Evolutionary conservation across 2,113 vertebrate genomes (phyloP).

Genomic region (Chaenocephalus aceratus): DNA sequence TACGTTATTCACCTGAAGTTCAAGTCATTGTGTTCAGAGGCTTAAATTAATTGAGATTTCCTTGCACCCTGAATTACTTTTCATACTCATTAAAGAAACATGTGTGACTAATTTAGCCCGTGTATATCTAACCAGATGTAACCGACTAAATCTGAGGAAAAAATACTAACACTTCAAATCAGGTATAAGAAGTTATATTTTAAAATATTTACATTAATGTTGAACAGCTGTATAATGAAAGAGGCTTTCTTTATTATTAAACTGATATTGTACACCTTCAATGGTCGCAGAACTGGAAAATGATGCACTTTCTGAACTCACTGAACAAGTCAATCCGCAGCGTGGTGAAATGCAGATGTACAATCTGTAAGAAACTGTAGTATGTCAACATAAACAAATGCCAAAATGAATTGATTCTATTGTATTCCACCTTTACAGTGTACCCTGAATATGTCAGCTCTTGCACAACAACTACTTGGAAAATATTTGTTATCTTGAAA

Average conservation of each 20-base stretch:
- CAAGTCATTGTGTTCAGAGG: not conserved
- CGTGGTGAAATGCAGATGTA: not conserved
- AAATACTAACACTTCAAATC: not conserved
- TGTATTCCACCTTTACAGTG: slow-evolving; percentile 26
- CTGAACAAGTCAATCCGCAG: not conserved
- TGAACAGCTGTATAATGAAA: not conserved
- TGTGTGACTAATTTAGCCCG: not conserved
- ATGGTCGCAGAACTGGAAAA: not conserved
- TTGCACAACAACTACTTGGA: slow-evolving; percentile 10
- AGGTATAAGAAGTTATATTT: not conserved
- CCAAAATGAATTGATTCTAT: slow-evolving; percentile 20
- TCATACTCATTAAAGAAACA: not conserved
- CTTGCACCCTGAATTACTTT: not conserved
- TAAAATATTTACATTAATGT: not conserved
- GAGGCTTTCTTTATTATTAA: not conserved
- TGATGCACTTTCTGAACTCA: slow-evolving; percentile 12
- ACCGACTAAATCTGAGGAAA: not conserved
- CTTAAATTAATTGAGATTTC: slow-evolving; percentile 2
- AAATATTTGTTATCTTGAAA: slow-evolving; percentile 43
- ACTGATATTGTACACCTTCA: not conserved
- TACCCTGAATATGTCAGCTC: slow-evolving; percentile 54
- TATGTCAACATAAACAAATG: slow-evolving; percentile 22
- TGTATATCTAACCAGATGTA: not conserved
- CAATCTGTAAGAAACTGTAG: not conserved
- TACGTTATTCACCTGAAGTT: not conserved